Conservation (phyloP, 2,797 vertebrate species). For the Acropternis orthonyx region DNA sequence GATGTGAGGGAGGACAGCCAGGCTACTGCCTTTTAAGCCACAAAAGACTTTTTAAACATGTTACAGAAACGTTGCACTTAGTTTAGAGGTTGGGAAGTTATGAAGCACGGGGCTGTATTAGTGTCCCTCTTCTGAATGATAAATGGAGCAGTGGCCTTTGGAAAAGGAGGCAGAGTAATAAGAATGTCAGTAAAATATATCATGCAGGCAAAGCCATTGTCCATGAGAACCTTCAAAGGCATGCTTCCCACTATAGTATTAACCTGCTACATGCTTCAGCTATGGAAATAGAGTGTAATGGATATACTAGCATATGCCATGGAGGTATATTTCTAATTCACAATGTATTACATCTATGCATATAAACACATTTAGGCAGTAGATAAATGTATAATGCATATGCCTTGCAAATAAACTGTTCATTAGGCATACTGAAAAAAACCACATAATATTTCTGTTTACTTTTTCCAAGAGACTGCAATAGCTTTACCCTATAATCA, state of each 20-base stretch:
- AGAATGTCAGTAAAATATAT: conserved; percentile 4
- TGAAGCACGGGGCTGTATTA: neutral
- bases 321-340: neutral
- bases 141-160: neutral
- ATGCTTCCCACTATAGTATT: neutral
- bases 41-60: neutral
- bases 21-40: neutral
- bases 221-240: neutral
- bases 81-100: neutral
- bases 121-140: neutral
- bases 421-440: neutral
- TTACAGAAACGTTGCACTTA: neutral
- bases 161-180: neutral
- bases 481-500: neutral
- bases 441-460: neutral
- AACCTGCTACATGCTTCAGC: neutral
- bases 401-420: neutral
- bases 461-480: neutral
- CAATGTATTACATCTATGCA: neutral
- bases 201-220: neutral
- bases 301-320: neutral
- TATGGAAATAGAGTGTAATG: neutral
- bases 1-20: neutral
- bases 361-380: neutral
- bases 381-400: neutral